Evolutionary conservation across 1,140 invertebrate species (phyloP).

Genomic region (Drosophila sucinea): DNA sequence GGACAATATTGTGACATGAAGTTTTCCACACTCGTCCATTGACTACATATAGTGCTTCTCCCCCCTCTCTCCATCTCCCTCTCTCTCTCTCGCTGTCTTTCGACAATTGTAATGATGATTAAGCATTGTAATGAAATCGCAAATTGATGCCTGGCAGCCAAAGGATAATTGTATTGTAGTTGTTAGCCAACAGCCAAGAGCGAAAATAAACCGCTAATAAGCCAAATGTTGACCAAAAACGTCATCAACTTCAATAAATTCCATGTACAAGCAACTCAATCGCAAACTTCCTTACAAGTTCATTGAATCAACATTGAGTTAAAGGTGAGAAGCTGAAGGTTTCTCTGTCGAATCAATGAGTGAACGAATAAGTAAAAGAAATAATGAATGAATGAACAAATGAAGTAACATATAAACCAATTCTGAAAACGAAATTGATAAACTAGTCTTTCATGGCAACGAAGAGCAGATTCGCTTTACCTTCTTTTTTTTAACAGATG

Average conservation of each 20-base stretch:
- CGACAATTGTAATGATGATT: constrained; percentile 68
- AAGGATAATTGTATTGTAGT: constrained; percentile 73
- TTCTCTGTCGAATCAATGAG: too few species aligned
- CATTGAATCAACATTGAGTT: too few species aligned
- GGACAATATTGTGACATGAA: constrained; percentile 65
- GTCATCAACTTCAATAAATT: constrained; percentile 43
- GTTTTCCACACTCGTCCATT: constrained; percentile 37
- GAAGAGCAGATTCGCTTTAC: too few species aligned
- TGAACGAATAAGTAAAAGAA: too few species aligned
- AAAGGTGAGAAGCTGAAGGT: too few species aligned
- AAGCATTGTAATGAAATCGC: constrained; percentile 80
- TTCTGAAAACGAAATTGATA: too few species aligned
- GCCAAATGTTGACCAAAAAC: constrained; percentile 55
- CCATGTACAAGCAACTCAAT: neutral
- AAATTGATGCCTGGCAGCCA: constrained; percentile 59
- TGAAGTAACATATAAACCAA: too few species aligned
- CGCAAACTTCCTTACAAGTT: too few species aligned
- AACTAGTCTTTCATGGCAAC: too few species aligned
- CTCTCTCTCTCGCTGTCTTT: constrained; percentile 36
- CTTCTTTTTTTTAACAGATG: too few species aligned
- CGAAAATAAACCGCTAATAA: constrained; percentile 76
- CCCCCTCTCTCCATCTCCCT: constrained; percentile 13
- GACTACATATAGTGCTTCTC: neutral
- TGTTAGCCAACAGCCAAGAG: constrained; percentile 60
- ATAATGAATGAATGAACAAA: too few species aligned